Evolutionary conservation across 2,113 vertebrate species (phyloP), one percentile per base, ranked within the genome.

Genomic region (Fulmarus glacialis): DNA sequence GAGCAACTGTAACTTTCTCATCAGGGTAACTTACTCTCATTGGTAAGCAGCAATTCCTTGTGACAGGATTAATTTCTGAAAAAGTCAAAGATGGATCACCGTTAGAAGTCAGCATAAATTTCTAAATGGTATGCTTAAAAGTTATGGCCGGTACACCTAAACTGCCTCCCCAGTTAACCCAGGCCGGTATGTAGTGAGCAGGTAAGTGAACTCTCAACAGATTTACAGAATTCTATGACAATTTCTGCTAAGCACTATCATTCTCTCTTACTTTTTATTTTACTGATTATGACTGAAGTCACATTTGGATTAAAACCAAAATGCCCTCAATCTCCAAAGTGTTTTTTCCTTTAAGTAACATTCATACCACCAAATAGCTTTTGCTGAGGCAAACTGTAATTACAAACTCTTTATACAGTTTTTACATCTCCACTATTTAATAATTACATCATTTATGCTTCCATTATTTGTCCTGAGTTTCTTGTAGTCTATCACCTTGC

Each of bases 171-270:
- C 27, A 43, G 16, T 50, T 53, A 64, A 59, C 18, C 21, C 20
- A 16, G 27, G 20, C 5, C 8, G 1, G 43, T 22, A 78, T 1
- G 15, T 24, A 55, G 9, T 12, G 8, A 91, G 22, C 0, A 0
- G 26, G 23, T 2, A 88, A 42, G 26, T 11, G 30, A 85, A 64
- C 15, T 59, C 22, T 62, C 12, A 48, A 26, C 6, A 50, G 45
- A 86, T 27, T 30, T 42, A 79, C 1, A 48, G 42, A 78, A 84
- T 67, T 67, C n/a, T 48, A 1, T 50, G 18, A 73, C 23, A 67
- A 68, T 52, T 94, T 62, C 70, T 71, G 45, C 32, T 36, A 40
- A 52, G 17, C 15, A 48, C 40, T 63, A 74, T 10, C 6, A 64
- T 32, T 77, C 32, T 21, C 53, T 82, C 29, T 81, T 48, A n/a